phyloP scores from a whole-genome alignment of 23 tunicate genomes.

The Clavelina lepadiformis region DNA sequence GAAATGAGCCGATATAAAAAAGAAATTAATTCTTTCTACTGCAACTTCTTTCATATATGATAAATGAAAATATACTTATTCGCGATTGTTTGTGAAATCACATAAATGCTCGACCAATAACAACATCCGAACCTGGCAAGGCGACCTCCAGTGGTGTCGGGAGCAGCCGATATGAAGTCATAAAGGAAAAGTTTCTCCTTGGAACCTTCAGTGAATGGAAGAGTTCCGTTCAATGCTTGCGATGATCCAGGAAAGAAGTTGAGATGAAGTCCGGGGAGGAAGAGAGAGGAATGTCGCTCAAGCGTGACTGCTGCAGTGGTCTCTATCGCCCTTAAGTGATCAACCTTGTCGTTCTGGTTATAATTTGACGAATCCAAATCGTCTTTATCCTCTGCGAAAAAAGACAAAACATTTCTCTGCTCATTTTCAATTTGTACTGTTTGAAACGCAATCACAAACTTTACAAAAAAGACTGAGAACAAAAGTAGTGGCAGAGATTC shows the following conservation, averaged over 20 bases:
- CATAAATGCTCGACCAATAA: neutral
- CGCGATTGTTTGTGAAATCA: too few relatives aligned
- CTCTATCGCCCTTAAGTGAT: constrained; percentile 58
- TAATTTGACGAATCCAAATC: too few relatives aligned
- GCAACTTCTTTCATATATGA: too few relatives aligned
- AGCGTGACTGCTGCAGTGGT: constrained; percentile 50
- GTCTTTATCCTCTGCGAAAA: too few relatives aligned
- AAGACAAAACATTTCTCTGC: too few relatives aligned
- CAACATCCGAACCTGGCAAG: constrained; percentile 42
- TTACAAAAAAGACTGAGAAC: too few relatives aligned
- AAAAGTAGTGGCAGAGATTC: too few relatives aligned
- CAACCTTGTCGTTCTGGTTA: constrained; percentile 38
- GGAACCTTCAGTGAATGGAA: constrained; percentile 35
- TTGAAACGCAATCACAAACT: too few relatives aligned
- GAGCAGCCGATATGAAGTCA: constrained; percentile 49
- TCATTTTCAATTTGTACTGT: too few relatives aligned
- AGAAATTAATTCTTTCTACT: too few relatives aligned
- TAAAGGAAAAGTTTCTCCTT: constrained; percentile 41
- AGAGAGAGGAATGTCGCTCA: constrained; percentile 34
- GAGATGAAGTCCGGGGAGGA: constrained; percentile 45
- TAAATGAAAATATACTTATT: neutral
- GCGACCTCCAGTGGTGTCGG: constrained; percentile 64
- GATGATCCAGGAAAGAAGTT: constrained; percentile 42
- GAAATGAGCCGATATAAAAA: too few relatives aligned
- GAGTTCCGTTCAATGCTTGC: constrained; percentile 35